Evolutionary conservation across 2,888 invertebrate genomes (phyloP).

Genomic region (Dasypolia templi): DNA sequence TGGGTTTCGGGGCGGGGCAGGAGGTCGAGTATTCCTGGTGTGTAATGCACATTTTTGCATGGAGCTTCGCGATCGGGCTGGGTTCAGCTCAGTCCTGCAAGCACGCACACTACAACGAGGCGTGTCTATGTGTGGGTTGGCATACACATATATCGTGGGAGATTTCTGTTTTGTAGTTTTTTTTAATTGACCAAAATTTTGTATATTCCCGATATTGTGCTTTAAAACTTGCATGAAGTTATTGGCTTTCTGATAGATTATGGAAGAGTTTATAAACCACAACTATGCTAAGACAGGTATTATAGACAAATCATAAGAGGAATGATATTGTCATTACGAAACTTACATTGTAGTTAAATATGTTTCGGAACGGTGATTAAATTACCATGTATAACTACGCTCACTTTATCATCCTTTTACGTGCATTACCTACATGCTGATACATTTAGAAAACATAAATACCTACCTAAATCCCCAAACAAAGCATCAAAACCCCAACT

Average conservation of each 20-base stretch:
- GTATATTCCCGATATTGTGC: constrained; percentile 46
- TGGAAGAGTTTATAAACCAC: neutral
- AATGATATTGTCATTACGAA: neutral
- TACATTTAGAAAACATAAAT: neutral
- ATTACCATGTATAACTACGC: no score
- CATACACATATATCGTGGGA: constrained; percentile 48
- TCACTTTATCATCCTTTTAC: no score
- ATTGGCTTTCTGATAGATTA: constrained; percentile 7
- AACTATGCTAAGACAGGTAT: no score
- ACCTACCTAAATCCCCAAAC: neutral
- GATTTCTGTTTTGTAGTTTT: constrained; percentile 59
- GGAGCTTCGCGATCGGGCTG: constrained; percentile 84
- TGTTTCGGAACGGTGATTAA: neutral
- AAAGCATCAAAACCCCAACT: constrained; percentile 26
- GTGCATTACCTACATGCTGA: neutral
- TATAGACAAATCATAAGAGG: neutral
- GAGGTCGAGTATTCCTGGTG: constrained; percentile 81
- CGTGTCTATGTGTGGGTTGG: constrained; percentile 35
- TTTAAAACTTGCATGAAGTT: constrained; percentile 18
- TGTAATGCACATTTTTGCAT: constrained; percentile 88
- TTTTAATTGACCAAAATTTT: constrained; percentile 61
- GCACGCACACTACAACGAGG: constrained; percentile 70
- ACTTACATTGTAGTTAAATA: neutral
- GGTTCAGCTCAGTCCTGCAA: constrained; percentile 84
- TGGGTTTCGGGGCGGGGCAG: constrained; percentile 72